A percentile compares a stretch with the other conserved stretches of the same genome.
phyloP scores from a whole-genome alignment of 2,797 vertebrate species.

The Pantherophis vulpinus region DNA sequence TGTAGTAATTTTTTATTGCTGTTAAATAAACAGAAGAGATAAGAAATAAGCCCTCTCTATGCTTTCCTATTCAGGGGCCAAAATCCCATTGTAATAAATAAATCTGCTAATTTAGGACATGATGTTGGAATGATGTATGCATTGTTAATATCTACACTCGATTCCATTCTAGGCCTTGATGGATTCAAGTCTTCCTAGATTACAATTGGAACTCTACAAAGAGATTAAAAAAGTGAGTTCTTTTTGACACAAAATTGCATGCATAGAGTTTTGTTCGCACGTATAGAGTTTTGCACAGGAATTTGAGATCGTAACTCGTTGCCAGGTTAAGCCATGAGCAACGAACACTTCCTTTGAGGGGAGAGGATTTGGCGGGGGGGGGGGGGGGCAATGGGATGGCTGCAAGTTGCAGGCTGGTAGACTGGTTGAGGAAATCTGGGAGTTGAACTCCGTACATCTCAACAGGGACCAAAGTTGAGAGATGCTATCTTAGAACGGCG shows the following conservation, averaged over 20 bases:
- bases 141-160: background rate
- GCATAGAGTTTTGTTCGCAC: background rate
- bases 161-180: constrained; percentile 85
- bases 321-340: background rate
- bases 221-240: constrained; percentile 94
- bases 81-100: background rate
- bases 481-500: background rate
- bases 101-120: background rate
- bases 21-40: background rate
- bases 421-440: background rate
- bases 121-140: background rate
- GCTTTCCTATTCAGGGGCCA: background rate
- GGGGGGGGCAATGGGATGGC: background rate
- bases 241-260: background rate
- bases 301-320: background rate
- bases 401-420: background rate
- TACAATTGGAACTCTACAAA: constrained; percentile 97
- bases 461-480: background rate
- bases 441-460: background rate
- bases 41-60: background rate
- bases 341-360: background rate
- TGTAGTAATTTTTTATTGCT: background rate
- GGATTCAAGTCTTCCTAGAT: constrained; percentile 93
- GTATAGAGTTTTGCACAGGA: background rate
- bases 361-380: background rate